phyloP scores from a whole-genome alignment of 2,888 invertebrate genomes.

The Acronicta psi region DNA sequence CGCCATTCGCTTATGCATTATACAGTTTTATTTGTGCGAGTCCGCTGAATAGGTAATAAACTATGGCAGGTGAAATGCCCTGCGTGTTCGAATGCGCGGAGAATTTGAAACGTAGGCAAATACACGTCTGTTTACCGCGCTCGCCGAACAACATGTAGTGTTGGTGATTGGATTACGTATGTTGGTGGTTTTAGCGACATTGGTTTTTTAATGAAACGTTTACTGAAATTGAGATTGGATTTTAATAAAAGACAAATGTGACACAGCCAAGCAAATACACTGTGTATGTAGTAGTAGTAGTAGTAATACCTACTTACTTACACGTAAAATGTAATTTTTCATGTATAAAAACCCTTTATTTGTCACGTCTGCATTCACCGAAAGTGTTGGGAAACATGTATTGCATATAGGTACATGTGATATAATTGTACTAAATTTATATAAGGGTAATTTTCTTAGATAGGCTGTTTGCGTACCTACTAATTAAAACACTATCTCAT shows the following conservation, averaged over 20 bases:
- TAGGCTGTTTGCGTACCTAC: conserved; percentile 25
- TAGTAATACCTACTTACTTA: no score
- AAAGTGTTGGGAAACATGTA: no score
- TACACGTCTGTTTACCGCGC: conserved; percentile 65
- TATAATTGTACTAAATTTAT: no score
- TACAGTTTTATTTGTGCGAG: conserved; percentile 89
- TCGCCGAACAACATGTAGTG: conserved; percentile 41
- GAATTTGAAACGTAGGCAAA: conserved; percentile 84
- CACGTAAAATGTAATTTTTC: no score
- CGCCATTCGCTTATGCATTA: conserved; percentile 89
- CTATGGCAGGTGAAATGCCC: conserved; percentile 86
- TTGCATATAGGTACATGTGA: no score
- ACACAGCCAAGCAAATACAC: no score
- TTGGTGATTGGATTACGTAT: conserved; percentile 50
- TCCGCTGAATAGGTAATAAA: conserved; percentile 88
- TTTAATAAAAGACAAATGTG: neutral
- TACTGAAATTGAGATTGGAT: neutral
- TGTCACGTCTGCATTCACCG: no score
- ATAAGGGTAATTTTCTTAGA: neutral
- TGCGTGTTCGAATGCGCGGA: conserved; percentile 78
- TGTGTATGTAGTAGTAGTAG: no score
- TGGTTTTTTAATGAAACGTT: conserved; percentile 24
- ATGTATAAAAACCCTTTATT: no score
- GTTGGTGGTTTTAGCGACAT: conserved; percentile 29
- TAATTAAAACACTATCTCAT: conserved; percentile 54